Percentiles rank a stretch among this genome's conserved stretches.
Conservation (phyloP, 2,797 vertebrate species). For the Neosilurus mollespiculum region DNA sequence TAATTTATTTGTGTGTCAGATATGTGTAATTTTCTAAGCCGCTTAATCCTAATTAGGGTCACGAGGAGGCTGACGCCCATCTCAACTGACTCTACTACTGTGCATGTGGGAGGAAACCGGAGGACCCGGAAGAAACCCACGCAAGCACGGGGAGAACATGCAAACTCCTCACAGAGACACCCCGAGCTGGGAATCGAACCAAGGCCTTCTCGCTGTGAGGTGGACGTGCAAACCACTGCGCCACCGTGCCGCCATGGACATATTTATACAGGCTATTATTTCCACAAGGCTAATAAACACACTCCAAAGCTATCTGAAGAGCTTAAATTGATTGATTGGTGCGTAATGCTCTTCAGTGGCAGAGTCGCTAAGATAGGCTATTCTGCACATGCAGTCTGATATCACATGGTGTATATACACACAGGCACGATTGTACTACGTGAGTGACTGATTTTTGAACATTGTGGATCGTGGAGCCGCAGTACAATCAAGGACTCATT, state of each 20-base stretch:
- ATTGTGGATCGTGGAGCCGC: constrained; percentile 4
- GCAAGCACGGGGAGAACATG: not conserved
- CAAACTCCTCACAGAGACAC: too few relatives aligned
- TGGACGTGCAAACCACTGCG: too few relatives aligned
- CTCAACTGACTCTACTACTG: too few relatives aligned
- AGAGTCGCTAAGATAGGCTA: constrained; percentile 23
- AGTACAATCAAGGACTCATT: constrained; percentile 39
- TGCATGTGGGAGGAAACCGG: too few relatives aligned
- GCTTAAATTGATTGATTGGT: not conserved
- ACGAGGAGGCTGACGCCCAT: too few relatives aligned
- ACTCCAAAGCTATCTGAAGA: constrained; percentile 4
- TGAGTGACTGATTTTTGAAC: not conserved
- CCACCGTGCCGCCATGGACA: not conserved
- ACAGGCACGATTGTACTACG: not conserved
- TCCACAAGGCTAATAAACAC: not conserved
- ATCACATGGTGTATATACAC: constrained; percentile 5
- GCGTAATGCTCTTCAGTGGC: constrained; percentile 3
- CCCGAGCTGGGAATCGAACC: too few relatives aligned
- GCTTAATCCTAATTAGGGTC: too few relatives aligned
- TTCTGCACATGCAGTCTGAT: not conserved
- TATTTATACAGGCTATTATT: constrained; percentile 21
- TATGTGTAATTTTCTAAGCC: constrained; percentile 11
- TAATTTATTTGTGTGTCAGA: constrained; percentile 55
- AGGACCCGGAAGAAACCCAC: not conserved
- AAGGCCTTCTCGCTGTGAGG: too few relatives aligned